Conservation (phyloP, 2,797 vertebrate genomes). For the Lacerta agilis region DNA sequence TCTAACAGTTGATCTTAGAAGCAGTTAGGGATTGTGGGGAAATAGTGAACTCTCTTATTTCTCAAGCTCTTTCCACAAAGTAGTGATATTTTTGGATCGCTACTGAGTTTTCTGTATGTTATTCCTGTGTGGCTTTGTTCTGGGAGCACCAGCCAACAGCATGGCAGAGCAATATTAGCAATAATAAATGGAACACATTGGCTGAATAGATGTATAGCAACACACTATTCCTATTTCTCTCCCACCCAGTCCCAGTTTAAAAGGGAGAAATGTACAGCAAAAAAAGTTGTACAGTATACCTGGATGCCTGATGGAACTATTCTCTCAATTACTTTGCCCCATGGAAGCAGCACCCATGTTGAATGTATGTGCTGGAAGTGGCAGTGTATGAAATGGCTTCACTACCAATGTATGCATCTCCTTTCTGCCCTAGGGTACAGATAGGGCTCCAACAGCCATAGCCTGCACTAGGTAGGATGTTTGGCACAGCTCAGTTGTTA, state of each 20-base stretch:
- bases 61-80: background rate
- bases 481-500: background rate
- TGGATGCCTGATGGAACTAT: background rate
- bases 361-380: background rate
- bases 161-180: background rate
- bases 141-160: background rate
- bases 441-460: background rate
- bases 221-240: background rate
- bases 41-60: background rate
- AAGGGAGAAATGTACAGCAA: background rate
- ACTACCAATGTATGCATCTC: background rate
- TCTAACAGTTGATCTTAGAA: conserved; percentile 3
- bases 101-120: background rate
- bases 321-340: background rate
- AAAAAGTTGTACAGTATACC: background rate
- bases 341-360: background rate
- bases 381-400: background rate
- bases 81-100: background rate
- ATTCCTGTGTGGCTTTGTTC: background rate
- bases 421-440: background rate
- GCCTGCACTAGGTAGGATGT: background rate
- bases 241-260: background rate
- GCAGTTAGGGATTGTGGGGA: background rate
- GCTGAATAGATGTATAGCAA: background rate
- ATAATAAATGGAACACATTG: background rate